phyloP scores from a whole-genome alignment of 1,140 invertebrate species.

The Aphaenogaster ashmeadi region DNA sequence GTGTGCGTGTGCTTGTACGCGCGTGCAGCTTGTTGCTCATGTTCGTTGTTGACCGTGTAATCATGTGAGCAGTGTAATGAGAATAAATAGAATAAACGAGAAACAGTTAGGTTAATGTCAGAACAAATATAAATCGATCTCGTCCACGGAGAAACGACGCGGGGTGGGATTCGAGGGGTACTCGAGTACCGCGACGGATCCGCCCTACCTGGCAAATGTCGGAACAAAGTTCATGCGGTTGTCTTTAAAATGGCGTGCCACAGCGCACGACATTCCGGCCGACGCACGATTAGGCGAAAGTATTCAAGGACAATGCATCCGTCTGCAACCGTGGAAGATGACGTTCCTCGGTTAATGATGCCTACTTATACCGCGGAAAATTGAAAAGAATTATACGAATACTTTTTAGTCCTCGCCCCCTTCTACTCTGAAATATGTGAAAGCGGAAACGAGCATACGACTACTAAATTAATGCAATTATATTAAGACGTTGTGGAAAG shows the following conservation, averaged over 20 bases:
- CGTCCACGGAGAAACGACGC: neutral
- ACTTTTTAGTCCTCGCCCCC: neutral
- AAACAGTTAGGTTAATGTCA: slow-evolving; percentile 40
- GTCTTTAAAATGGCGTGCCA: slow-evolving; percentile 72
- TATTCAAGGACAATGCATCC: slow-evolving; percentile 77
- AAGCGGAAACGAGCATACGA: neutral
- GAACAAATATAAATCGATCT: slow-evolving; percentile 27
- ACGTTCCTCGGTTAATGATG: slow-evolving; percentile 63
- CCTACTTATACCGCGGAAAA: slow-evolving; percentile 57
- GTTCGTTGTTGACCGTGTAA: slow-evolving; percentile 11
- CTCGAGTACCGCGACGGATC: neutral
- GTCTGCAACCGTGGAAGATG: slow-evolving; percentile 51
- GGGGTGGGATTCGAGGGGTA: neutral
- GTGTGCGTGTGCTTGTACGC: too few relatives aligned
- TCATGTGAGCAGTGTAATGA: neutral
- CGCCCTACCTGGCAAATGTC: slow-evolving; percentile 9
- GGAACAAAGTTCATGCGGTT: slow-evolving; percentile 26
- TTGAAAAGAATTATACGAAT: slow-evolving; percentile 4
- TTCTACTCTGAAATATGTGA: neutral
- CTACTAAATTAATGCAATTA: slow-evolving; percentile 8
- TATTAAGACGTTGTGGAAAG: neutral
- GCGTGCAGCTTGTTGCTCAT: neutral
- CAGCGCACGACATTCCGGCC: slow-evolving; percentile 54
- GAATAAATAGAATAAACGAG: slow-evolving; percentile 25
- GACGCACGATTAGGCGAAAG: slow-evolving; percentile 76